Base-by-base conservation (phyloP, 2,888 invertebrate species). In the Parthenolecanium corni region DNA sequence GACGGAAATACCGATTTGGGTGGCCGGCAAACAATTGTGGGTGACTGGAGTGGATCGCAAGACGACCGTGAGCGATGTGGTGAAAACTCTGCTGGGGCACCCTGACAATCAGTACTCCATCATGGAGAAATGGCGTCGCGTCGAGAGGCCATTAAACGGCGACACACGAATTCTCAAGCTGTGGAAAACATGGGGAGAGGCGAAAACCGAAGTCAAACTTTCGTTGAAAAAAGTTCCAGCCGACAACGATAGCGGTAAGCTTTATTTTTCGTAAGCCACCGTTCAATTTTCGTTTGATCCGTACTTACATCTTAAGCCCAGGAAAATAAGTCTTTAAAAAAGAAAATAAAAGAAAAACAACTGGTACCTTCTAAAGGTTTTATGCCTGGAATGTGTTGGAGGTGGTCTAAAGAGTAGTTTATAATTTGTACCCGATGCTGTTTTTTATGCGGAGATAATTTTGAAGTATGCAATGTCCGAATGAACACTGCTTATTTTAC, bases 1-100 rank as follows among this genome's bases (percentile, higher is more conserved):
- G 18, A 42, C 58, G 21, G 84, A 85, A 72, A 79, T 86, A 44
- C 84, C 85, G 11, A 83, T 89, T 67, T 80, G 86, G 79, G 82
- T 89, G 23, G 77, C 82, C 64, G 86, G 86, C 2, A 83, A 84
- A 70, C 83, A 84, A 71, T 79, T 86, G 69, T 88, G 86, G 86
- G 84, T 89, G 64, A 82, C 86, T 1, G 89, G 89, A 2, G 82
- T 89, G 54, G 80, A 82, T 56, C 77, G 82, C 11, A 80, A 82
- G 68, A 89, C 89, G 38, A 88, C 88, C 3, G 89, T 88, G 71
- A 81, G 83, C 51, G 87, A 89, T 73, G 80, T 89, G 69, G 83
- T 89, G 64, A 77, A 81, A 67, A 87, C 86, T 0, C 73, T 89
- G 62, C 78, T 88, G 52, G 70, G 72, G 57, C 70, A 72, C 52